Evolutionary conservation across 2,797 vertebrate species (phyloP).

Genomic region (Halcyon leucocephala): DNA sequence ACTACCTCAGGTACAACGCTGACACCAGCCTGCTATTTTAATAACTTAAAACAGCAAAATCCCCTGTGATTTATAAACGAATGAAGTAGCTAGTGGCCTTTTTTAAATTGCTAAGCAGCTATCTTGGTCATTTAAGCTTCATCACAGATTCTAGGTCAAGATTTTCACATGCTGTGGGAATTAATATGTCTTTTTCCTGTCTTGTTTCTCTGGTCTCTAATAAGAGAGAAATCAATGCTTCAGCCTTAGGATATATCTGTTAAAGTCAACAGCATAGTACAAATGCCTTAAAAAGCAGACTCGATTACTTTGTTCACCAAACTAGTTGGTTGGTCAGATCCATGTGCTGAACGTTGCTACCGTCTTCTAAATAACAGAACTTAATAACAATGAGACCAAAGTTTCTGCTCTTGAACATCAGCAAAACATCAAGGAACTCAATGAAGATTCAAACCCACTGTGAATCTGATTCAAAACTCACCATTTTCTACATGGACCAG

Average conservation of each 20-base stretch:
- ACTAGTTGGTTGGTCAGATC: background rate
- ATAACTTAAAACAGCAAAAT: background rate
- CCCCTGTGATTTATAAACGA: background rate
- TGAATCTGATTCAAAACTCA: background rate
- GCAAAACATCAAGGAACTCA: background rate
- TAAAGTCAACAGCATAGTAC: background rate
- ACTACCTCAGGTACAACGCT: background rate
- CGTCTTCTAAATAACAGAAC: background rate
- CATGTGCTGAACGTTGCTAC: background rate
- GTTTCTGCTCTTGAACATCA: background rate
- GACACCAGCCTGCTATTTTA: background rate
- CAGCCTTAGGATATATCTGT: background rate
- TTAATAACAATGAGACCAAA: background rate
- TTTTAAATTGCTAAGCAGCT: background rate
- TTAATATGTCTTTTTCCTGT: background rate
- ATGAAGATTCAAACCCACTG: background rate
- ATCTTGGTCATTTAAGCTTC: conserved; percentile 23
- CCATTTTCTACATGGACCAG: background rate
- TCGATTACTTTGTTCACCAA: background rate
- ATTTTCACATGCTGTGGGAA: conserved; percentile 40
- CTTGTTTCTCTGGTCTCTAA: background rate
- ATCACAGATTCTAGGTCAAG: conserved; percentile 39
- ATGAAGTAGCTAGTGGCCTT: background rate
- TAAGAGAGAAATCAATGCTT: background rate
- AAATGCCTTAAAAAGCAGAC: background rate